Base-by-base conservation (phyloP, 2,113 vertebrate genomes). In the Promerops cafer region DNA sequence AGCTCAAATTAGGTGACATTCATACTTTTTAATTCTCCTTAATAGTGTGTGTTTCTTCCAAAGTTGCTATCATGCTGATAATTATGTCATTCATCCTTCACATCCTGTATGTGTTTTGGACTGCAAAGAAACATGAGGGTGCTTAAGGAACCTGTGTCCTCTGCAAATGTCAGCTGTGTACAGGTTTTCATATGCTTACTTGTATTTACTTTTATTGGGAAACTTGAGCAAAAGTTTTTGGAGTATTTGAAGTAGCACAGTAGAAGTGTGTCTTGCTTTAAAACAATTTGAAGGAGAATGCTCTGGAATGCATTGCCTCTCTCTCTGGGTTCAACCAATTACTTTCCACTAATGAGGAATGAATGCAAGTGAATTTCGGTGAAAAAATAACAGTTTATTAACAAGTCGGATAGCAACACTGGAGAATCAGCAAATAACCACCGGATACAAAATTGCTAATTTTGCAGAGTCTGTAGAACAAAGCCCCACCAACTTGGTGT, bases 161-260 rank as follows among this genome's bases (percentile, higher is more conserved):
- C 27, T 77, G 81, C 16, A 92, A 78, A 71, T 78, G 26, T 50
- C 84, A 72, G 7, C 64, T 96, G 69, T 87, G 61, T 92, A 63
- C 45, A 71, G 20, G 61, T 91, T 83, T 82, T 93, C 54, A 57
- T 69, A 85, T 16, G 26, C 71, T 94, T 84, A 80, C 24, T 92
- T 68, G 7, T 27, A 87, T 90, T 70, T 26, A n/a, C 7, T 24
- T 92, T 89, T 54, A 50, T 7, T 88, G 77, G 54, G 80, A 94
- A 97, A 87, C 78, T 33, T 91, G 66, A 96, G 57, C 68, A 71
- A 42, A 17, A 91, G 78, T 96, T 83, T 95, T 90, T 72, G 16
- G 82, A 93, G n/a, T 90, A 89, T 90, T 91, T 96, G 76, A 94
- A 85, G 33, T 76, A 93, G 16, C 83, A 71, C 12, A 65, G 39